Conservation (phyloP, 2,888 invertebrate species). For the Leuctra nigra region DNA sequence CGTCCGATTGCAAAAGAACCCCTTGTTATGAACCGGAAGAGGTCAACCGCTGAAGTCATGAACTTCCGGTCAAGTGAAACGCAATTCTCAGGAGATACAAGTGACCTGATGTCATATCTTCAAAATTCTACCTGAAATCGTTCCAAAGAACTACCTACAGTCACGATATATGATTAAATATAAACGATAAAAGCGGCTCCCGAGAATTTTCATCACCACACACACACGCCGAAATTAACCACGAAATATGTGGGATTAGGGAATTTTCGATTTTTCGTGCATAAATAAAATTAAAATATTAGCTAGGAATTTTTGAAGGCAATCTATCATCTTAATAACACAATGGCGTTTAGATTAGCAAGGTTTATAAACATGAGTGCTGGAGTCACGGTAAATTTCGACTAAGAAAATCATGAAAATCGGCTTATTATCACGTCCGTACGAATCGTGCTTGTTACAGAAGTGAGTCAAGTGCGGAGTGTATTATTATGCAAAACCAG, state of each 20-base stretch:
- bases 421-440: too few relatives aligned
- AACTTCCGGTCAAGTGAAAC: not conserved
- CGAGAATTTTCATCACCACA: not conserved
- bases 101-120: not conserved
- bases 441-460: too few relatives aligned
- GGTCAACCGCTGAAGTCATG: not conserved
- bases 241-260: conserved; percentile 1
- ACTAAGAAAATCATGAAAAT: conserved; percentile 1
- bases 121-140: not conserved
- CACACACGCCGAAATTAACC: not conserved
- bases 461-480: too few relatives aligned
- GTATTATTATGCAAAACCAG: too few relatives aligned
- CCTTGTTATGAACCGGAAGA: not conserved
- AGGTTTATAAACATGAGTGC: not conserved
- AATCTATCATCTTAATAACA: conserved; percentile 5
- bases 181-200: not conserved
- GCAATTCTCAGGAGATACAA: not conserved
- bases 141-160: not conserved
- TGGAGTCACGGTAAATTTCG: not conserved
- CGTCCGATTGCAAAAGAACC: too few relatives aligned
- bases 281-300: not conserved
- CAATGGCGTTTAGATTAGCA: conserved; percentile 1
- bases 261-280: not conserved
- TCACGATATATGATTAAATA: conserved; percentile 4
- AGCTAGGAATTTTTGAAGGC: not conserved